phyloP scores from a whole-genome alignment of 2,113 vertebrate species.

The Xerus inauris region DNA sequence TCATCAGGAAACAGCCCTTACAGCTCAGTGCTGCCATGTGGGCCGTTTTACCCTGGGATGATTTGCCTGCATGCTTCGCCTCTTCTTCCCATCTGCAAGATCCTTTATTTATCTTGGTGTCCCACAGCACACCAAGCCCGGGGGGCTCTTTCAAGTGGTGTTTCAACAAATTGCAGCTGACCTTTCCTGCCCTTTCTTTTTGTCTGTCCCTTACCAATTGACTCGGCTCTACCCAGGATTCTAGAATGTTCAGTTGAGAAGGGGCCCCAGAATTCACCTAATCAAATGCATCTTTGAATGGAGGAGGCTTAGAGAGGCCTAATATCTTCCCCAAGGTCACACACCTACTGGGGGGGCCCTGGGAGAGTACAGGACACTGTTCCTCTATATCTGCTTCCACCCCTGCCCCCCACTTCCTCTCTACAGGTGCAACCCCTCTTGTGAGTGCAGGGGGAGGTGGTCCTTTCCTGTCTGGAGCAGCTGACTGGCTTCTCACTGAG shows the following conservation, averaged over 20 bases:
- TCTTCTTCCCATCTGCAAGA: not conserved
- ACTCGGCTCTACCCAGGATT: not conserved
- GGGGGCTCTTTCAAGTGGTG: not conserved
- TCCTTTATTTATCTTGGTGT: not conserved
- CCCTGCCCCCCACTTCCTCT: not conserved
- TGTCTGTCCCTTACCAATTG: not conserved
- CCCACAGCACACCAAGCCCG: not conserved
- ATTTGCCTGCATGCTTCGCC: fast-evolving
- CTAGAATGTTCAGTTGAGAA: not conserved
- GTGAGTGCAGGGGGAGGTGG: not conserved
- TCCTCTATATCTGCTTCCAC: fast-evolving
- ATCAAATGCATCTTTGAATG: slow-evolving; percentile 8
- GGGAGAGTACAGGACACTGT: not conserved
- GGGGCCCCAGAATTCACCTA: not conserved
- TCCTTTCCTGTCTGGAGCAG: slow-evolving; percentile 17
- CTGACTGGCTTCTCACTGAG: slow-evolving; percentile 45
- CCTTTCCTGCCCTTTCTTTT: not conserved
- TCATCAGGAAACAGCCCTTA: not conserved
- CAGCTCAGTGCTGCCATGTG: not conserved
- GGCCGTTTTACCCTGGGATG: not conserved
- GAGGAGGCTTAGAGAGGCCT: not conserved
- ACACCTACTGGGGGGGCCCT: not conserved
- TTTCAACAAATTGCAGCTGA: not conserved
- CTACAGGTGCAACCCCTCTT: slow-evolving; percentile 39
- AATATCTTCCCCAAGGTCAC: not conserved